Base-by-base conservation (phyloP, 2,797 vertebrate genomes). In the Dallia pectoralis region DNA sequence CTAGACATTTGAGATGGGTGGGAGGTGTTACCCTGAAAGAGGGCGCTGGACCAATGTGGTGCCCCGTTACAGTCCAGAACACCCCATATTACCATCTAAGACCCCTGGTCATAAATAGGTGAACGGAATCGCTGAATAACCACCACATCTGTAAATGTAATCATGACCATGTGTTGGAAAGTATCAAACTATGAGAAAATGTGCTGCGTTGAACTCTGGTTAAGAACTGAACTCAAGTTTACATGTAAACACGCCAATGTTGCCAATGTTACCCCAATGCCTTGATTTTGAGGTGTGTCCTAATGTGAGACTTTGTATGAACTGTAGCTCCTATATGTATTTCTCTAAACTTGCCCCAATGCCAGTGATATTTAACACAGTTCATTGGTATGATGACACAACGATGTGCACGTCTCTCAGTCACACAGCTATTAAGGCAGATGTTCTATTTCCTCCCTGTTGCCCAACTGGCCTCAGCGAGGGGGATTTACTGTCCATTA, bases 11-110 rank as follows among this genome's bases (percentile, higher is more conserved):
- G 82, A 86, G 74, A 67, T 27, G 67, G n/a, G 36, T 87, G 77
- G 70, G 89, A 75, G 75, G 75, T 48, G 73, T 91, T 90, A 80
- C 90, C 68, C 67, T 75, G 79, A 44, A 81, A 82, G 81, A 88
- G 48, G 4, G 74, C 72, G 62, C n/a, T 59, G 53, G 74, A 76
- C 80, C 75, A 77, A 44, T 72, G 67, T 29, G 74, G 73, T 71
- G 53, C 36, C 63, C 25, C 72, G 36, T 74, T 81, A 53, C 85
- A 81, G 81, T 89, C 74, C 14, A 25, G 87, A 87, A 79, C 79
- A 67, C 27, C 47, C 77, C 71, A 76, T 79, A 27, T 61, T 83
- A 82, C 71, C 83, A 78, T 47, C 15, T 0, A 16, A 62, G 53
- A 59, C 11, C 2, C 22, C 53, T 25, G 53, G 53, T 25, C 53